A percentile compares a stretch with the other conserved stretches of the same genome.
These are phyloP conservation scores for Agrochola lota DNA, from an alignment of 2,888 invertebrate genomes.

Conservation along the genomic window DNA sequence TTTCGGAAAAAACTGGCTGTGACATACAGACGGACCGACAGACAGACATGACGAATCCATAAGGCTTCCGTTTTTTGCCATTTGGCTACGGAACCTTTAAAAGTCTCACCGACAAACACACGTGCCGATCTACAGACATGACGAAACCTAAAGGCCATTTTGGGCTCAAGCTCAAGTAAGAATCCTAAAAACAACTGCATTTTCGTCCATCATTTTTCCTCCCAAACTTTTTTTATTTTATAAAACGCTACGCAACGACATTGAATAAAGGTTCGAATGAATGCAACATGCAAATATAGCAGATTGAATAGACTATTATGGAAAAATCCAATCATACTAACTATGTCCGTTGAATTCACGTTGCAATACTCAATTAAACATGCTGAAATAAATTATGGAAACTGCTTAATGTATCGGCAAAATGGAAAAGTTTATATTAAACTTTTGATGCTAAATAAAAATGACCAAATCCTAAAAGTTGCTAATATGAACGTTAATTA, in stretches of 20 bases:
- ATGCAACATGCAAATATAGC: background rate
- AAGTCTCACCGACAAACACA: background rate
- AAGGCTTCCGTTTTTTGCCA: too few relatives aligned
- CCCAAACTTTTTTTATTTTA: background rate
- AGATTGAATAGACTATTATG: conserved; percentile 8
- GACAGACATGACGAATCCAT: too few relatives aligned
- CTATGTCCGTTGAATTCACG: conserved; percentile 5
- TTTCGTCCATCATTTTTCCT: background rate
- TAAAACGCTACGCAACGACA: too few relatives aligned
- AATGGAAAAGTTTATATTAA: background rate
- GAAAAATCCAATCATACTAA: conserved; percentile 26
- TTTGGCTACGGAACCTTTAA: too few relatives aligned
- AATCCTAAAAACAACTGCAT: background rate
- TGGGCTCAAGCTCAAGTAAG: background rate
- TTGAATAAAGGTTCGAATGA: background rate
- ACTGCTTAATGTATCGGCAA: background rate
- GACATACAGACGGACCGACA: too few relatives aligned
- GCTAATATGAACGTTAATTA: background rate
- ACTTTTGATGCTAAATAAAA: conserved; percentile 8
- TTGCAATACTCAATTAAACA: conserved; percentile 2
- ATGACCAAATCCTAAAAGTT: background rate
- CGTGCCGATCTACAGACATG: background rate
- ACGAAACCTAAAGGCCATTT: background rate
- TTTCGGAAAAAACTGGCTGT: too few relatives aligned
- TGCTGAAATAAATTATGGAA: conserved; percentile 5